Base-by-base conservation (phyloP, 2,113 vertebrate species). In the Leptosomus discolor region DNA sequence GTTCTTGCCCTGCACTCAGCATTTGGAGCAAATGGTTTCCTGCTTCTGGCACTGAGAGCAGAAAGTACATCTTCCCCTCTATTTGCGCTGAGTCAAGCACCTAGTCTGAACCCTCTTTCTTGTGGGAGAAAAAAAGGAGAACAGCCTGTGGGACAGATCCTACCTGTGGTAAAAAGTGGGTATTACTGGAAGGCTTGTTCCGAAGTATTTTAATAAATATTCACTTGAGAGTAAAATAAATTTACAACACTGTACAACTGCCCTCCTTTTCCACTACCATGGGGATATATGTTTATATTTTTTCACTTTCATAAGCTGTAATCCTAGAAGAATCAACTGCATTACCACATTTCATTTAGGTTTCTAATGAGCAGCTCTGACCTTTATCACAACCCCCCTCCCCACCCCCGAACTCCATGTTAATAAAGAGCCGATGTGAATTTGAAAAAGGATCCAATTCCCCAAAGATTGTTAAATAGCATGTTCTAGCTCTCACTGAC, bases 331-430 rank as follows among this genome's bases (percentile, higher is more conserved):
- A 96, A 96, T 90, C 65, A 70, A 53, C 51, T 45, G 16, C 41
- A 20, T 92, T 94, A 74, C 15, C n/a, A 68, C 91, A 88, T 97
- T 88, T 97, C 81, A 91, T 97, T 97, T 91, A 88, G 34, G 43
- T 79, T 96, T 95, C 79, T 98, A 97, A 97, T 96, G 92, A 97
- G 95, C 74, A 96, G 91, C 85, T 97, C 92, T 98, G 97, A 98
- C 97, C 97, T 98, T 98, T 98, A 92, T 54, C 60, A 93, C 80
- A 84, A 91, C 21, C 51, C 27, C 16, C 34, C 12, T 74, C 65
- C 46, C 53, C 37, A 65, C 26, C 45, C 77, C 37, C 48, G 77
- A 92, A 37, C 41, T 91, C 93, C 75, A 79, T 95, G 81, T 96
- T 98, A 95, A 97, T 89, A 93, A 94, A 95, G 93, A 96, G 81